Conservation (phyloP, 2,888 invertebrate species). For the Conistra vaccinii region DNA sequence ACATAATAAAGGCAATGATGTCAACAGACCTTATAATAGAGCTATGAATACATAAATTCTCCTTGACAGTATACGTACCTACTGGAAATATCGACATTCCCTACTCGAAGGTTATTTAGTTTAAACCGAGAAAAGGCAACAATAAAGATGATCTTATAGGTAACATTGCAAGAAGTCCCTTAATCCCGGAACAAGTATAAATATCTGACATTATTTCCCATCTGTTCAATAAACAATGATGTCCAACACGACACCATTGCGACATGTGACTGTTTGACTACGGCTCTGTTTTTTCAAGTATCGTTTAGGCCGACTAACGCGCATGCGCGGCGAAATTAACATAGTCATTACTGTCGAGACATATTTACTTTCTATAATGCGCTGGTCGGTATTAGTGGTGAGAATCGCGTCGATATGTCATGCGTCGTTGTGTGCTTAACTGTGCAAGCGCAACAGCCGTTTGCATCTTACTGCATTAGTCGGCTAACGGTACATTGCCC, state of each 20-base stretch:
- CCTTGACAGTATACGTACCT: conserved; percentile 43
- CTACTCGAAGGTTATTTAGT: conserved; percentile 22
- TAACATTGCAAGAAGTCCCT: not conserved
- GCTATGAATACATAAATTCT: conserved; percentile 65
- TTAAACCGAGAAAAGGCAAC: not conserved
- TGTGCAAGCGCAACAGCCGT: conserved; percentile 73
- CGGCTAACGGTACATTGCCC: conserved; percentile 80
- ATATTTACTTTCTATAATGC: conserved; percentile 77
- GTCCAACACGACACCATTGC: conserved; percentile 27
- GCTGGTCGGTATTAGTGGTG: conserved; percentile 63
- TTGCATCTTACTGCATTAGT: conserved; percentile 81
- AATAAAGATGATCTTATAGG: not conserved
- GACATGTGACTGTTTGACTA: conserved; percentile 55
- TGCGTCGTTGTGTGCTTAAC: conserved; percentile 76
- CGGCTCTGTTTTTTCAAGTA: conserved; percentile 64
- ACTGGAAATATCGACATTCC: conserved; percentile 28
- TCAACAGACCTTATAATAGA: conserved; percentile 65
- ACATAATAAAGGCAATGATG: conserved; percentile 65
- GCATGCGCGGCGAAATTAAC: conserved; percentile 71
- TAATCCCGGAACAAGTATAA: not conserved
- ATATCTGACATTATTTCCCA: not conserved
- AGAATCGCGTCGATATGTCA: conserved; percentile 75
- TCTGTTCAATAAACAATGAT: conserved; percentile 6
- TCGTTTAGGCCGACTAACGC: conserved; percentile 64
- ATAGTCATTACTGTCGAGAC: conserved; percentile 73